Evolutionary conservation across 2,888 invertebrate species (phyloP), one percentile per base, ranked within the genome.

Genomic region (Trimorus sp.): DNA sequence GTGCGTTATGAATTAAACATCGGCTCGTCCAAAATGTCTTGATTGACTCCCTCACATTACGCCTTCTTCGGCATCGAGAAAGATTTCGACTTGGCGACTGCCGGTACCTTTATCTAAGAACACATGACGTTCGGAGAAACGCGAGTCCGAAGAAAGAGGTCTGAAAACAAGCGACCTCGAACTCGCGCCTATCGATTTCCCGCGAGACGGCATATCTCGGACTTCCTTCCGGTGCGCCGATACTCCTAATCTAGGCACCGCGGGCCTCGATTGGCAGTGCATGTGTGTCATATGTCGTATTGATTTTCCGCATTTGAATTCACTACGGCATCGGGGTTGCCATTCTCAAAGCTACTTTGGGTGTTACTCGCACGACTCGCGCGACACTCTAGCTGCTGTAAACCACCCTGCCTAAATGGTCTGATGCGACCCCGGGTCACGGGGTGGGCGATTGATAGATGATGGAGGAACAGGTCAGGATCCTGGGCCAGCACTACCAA

Each of bases 221-320:
- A 62, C 71, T 83, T 85, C 83, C 85, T 88, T 86, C 86, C 83
- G 84, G 82, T 84, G 65, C 53, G 11, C 74, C 63, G 75, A 26
- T 60, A 53, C 81, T 68, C 69, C 56, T 51, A 74, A 54, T 73
- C 48, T 60, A 56, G 63, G 37, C 63, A 38, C 53, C 51, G 58
- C n/a, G 16, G 38, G 62, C 66, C 26, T 26, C 2, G 26, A 26
- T 1, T 26, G 1, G 26, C 9, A 16, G n/a, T 49, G 6, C 49
- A 82, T 69, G 60, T 65, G 71, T 84, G 80, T 82, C 79, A 68
- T 78, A 66, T 84, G 83, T 69, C 83, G 83, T 91, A 91, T 91
- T 90, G 91, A 91, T 91, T 90, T 91, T 89, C 86, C 88, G 85
- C 85, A 85, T 88, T 86, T 88, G 86, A 87, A 87, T 80, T 85